Evolutionary conservation across 2,797 vertebrate genomes (phyloP).

Genomic region (Spinus pinus): DNA sequence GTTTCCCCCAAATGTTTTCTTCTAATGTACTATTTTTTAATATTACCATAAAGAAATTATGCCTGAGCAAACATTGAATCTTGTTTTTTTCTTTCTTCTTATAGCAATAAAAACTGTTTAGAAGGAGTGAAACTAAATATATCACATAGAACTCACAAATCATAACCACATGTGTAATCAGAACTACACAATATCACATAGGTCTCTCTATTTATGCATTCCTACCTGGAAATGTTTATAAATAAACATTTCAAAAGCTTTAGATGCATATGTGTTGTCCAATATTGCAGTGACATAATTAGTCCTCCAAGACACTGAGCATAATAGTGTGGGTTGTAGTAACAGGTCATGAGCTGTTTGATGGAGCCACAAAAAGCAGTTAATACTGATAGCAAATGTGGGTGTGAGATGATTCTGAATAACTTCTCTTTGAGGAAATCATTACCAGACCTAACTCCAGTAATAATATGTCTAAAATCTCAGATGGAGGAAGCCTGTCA

Average conservation of each 20-base stretch:
- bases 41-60: neutral
- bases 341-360: neutral
- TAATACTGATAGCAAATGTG: neutral
- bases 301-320: neutral
- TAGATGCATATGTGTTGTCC: neutral
- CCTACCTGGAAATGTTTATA: neutral
- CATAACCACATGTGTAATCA: neutral
- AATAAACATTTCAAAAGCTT: neutral
- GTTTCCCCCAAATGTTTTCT: neutral
- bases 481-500: constrained; percentile 77
- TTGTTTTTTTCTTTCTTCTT: neutral
- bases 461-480: neutral
- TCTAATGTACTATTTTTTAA: neutral
- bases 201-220: neutral
- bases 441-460: neutral
- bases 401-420: neutral
- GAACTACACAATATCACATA: neutral
- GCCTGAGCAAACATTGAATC: neutral
- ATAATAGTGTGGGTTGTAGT: neutral
- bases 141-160: neutral
- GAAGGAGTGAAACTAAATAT: neutral
- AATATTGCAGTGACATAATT: neutral
- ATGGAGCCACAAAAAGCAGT: neutral
- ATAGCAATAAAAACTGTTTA: neutral
- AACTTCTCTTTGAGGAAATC: neutral